Base-by-base conservation (phyloP, 1,140 invertebrate species). In the Aporrectodea caliginosa region DNA sequence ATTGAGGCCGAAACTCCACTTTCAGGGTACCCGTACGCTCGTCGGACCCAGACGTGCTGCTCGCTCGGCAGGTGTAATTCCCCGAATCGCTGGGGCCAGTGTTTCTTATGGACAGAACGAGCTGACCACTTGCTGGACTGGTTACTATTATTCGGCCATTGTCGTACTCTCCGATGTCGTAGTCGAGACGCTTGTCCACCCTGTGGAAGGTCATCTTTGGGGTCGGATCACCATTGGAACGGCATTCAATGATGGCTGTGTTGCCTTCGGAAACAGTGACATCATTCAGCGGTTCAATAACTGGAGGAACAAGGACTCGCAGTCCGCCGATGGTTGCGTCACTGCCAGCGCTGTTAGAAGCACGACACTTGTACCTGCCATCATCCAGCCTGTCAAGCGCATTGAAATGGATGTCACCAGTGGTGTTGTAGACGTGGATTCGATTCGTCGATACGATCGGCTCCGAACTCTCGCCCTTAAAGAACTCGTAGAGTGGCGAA, bases 1-100 rank as follows among this genome's bases (percentile, higher is more conserved):
- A 32, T 33, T 72, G 69, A 43, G 83, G 83, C 1, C 79, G n/a
- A 77, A 80, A n/a, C n/a, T n/a, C n/a, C n/a, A 80, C 79, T 29
- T 35, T 35, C 30, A 80, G 72, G 2, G 75, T 71, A 16, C 75
- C 79, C 6, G 70, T 77, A 6, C 58, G 29, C 2, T 71, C 33
- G 68, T 71, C 32, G 1, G 58, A 29, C 92, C 93, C 79, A 16
- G 94, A 95, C 16, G 91, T 90, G 83, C 96, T 97, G 78, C 90
- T 89, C 0, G 94, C 94, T 35, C 93, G 91, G 84, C 95, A 97
- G 83, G 93, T 93, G 86, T 97, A 97, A 0, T 96, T 87, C 0
- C 94, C 95, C 88, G 96, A 95, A 86, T 97, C 93, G 0, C 89
- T 89, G 69, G 93, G 91, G 72, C 92, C 91, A 0, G 95, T 82